Base-by-base conservation (phyloP, 2,888 invertebrate genomes). In the Mayetiola destructor region DNA sequence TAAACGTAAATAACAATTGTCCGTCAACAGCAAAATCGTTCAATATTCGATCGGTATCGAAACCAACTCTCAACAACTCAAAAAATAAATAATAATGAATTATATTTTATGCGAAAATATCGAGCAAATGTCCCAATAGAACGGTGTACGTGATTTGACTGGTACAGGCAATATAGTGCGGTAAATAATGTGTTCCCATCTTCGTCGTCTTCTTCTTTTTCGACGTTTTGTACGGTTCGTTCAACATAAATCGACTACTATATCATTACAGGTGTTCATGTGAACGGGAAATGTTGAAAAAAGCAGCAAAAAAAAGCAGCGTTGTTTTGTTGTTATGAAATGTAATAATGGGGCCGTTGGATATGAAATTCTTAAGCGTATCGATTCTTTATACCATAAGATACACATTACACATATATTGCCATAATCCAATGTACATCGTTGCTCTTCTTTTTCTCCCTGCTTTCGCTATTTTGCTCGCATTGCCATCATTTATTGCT, bases 221-320 rank as follows among this genome's bases (percentile, higher is more conserved):
- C 8, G 18, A 16, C 39, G 39, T 12, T 12, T 39, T 8, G 39
- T 8, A 6, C 39, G 18, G 48, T 48, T 48, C 27, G 48, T 48
- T 48, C 48, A n/a, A 48, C 48, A 48, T 27, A 48, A 27, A 48
- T 48, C 48, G 48, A 48, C 48, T 48, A 48, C 48, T 48, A 48
- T 48, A 48, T 48, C 48, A 48, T 48, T 48, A 48, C 48, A 48
- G 48, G 48, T 48, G 48, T 48, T 48, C 48, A 48, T 48, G 48
- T 27, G 48, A 48, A 48, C 23, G 48, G 27, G n/a, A n/a, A n/a
- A n/a, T n/a, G n/a, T n/a, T n/a, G n/a, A n/a, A n/a, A n/a, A n/a
- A n/a, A n/a, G n/a, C n/a, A n/a, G n/a, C n/a, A n/a, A n/a, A n/a
- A n/a, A n/a, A n/a, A n/a, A n/a, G n/a, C n/a, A n/a, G n/a, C n/a